Evolutionary conservation across 2,797 vertebrate genomes (phyloP).

Genomic region (Hypotaenidia okinawae): DNA sequence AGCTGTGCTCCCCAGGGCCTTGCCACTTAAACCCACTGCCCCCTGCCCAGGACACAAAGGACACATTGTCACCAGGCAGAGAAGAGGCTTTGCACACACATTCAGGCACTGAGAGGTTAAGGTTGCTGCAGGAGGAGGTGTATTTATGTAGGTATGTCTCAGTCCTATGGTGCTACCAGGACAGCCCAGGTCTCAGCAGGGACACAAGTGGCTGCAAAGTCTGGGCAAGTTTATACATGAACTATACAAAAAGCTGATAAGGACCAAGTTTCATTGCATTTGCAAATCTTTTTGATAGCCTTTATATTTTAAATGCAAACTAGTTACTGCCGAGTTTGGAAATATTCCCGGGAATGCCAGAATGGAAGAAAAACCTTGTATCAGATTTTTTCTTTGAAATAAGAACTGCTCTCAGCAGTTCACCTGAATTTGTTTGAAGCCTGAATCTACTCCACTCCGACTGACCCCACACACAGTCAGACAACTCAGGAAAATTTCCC

Average conservation of each 20-base stretch:
- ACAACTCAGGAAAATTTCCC: neutral
- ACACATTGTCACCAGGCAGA: neutral
- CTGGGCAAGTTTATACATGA: neutral
- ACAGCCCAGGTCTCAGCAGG: neutral
- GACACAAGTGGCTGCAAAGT: neutral
- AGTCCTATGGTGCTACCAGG: neutral
- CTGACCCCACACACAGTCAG: neutral
- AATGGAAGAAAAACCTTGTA: neutral
- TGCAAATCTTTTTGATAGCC: neutral
- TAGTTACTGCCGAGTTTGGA: neutral
- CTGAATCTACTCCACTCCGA: neutral
- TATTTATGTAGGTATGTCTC: neutral
- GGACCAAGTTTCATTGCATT: neutral
- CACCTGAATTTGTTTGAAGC: neutral
- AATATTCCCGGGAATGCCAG: neutral
- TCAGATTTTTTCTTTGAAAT: neutral
- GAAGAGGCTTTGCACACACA: neutral
- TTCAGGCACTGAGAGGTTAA: neutral
- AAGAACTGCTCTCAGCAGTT: neutral
- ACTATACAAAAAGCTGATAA: neutral
- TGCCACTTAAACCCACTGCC: neutral
- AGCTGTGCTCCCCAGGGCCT: neutral
- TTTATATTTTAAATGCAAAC: neutral
- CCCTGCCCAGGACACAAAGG: neutral
- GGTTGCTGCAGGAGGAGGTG: neutral